phyloP scores from a whole-genome alignment of 1,140 invertebrate genomes.

The Hyles euphorbiae region DNA sequence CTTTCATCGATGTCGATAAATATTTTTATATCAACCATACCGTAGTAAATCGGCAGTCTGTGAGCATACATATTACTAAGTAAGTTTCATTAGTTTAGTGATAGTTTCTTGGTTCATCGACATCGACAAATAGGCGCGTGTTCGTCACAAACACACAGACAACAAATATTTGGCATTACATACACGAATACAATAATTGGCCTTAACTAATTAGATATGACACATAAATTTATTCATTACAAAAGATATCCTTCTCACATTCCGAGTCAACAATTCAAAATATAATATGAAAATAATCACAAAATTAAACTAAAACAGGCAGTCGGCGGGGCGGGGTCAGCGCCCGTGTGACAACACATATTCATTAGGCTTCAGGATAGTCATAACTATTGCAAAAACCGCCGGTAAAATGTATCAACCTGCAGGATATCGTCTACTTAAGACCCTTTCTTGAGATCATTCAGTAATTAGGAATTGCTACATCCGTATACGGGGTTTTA shows the following conservation, averaged over 20 bases:
- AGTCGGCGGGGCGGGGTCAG: not conserved
- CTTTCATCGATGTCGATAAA: too few species aligned
- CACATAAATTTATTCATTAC: constrained; percentile 27
- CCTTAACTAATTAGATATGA: constrained; percentile 40
- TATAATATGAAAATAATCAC: constrained; percentile 29
- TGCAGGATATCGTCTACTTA: not conserved
- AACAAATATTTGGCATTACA: constrained; percentile 38
- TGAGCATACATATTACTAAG: too few species aligned
- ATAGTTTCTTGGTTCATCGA: not conserved
- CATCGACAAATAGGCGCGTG: not conserved
- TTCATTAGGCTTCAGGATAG: too few species aligned
- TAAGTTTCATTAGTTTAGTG: too few species aligned
- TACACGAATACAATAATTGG: constrained; percentile 18
- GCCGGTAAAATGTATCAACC: too few species aligned
- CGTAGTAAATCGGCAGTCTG: too few species aligned
- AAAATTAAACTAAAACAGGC: constrained; percentile 21
- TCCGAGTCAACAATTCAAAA: constrained; percentile 27
- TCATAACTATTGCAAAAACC: too few species aligned
- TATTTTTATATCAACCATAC: too few species aligned
- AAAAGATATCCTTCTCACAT: constrained; percentile 19
- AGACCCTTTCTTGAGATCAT: not conserved
- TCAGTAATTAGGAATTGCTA: too few species aligned
- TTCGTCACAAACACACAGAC: constrained; percentile 3
- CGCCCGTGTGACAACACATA: not conserved
- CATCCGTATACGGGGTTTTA: too few species aligned